phyloP scores from a whole-genome alignment of 2,797 vertebrate species.

The Vespertilio murinus region DNA sequence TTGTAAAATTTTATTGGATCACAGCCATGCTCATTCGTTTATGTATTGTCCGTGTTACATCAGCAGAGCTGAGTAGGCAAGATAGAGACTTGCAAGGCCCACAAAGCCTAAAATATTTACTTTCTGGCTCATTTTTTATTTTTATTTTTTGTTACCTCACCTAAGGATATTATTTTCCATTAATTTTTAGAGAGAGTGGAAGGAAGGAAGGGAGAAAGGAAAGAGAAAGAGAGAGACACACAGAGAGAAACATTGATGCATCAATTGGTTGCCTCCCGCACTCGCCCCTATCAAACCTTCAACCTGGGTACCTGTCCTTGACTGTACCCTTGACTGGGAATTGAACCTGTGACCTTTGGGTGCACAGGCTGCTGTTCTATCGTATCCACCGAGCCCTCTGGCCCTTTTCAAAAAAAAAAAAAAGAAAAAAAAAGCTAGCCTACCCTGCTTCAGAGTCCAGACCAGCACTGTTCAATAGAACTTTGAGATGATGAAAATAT shows the following conservation, averaged over 20 bases:
- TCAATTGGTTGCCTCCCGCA: too few species aligned
- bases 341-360: too few species aligned
- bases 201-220: too few species aligned
- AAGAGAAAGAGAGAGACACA: too few species aligned
- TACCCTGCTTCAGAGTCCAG: not conserved
- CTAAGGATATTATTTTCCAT: too few species aligned
- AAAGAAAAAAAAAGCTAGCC: not conserved
- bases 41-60: not conserved
- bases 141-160: too few species aligned
- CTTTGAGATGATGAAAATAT: constrained; percentile 13
- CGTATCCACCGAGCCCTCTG: not conserved
- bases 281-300: too few species aligned
- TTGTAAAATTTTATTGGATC: constrained; percentile 46
- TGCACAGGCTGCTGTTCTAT: too few species aligned
- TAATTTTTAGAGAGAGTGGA: too few species aligned
- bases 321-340: too few species aligned
- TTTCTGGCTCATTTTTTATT: not conserved
- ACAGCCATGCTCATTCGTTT: not conserved
- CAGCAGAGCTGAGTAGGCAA: constrained; percentile 8
- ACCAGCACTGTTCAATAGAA: not conserved
- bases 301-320: too few species aligned
- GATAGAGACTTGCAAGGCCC: not conserved
- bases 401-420: not conserved
- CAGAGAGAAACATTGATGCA: too few species aligned
- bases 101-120: not conserved